Evolutionary conservation across 1,140 invertebrate species (phyloP).

Genomic region (Vanessa atalanta): DNA sequence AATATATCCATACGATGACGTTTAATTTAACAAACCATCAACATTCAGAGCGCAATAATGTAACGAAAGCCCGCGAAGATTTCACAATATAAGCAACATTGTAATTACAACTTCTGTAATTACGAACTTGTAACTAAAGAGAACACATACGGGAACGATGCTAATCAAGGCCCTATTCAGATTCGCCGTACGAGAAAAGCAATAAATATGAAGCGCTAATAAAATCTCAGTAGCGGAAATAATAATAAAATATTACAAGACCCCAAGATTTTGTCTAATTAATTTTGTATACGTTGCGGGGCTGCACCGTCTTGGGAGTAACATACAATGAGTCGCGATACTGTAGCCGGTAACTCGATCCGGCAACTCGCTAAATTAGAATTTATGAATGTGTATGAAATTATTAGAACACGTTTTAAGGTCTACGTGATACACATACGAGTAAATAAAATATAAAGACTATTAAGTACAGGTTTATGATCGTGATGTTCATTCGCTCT

Average conservation of each 20-base stretch:
- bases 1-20: constrained; percentile 61
- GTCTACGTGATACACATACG: constrained; percentile 44
- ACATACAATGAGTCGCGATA: constrained; percentile 71
- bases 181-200: constrained; percentile 71
- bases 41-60: constrained; percentile 62
- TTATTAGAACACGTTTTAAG: constrained; percentile 74
- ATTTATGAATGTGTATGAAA: constrained; percentile 80
- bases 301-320: constrained; percentile 75
- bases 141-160: constrained; percentile 64
- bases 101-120: constrained; percentile 79
- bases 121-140: constrained; percentile 69
- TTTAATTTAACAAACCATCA: constrained; percentile 78
- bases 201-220: constrained; percentile 78
- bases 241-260: constrained; percentile 79
- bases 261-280: constrained; percentile 78
- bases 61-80: constrained; percentile 60
- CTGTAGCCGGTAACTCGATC: constrained; percentile 74
- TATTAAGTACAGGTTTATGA: too few species aligned
- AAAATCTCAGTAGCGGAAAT: constrained; percentile 77
- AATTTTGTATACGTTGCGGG: constrained; percentile 77
- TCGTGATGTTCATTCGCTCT: too few species aligned
- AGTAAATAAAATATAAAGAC: background rate
- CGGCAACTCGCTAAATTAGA: constrained; percentile 75
- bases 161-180: constrained; percentile 75
- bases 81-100: constrained; percentile 72